Conservation (phyloP, 2,797 vertebrate genomes). For the Monodelphis domestica region DNA sequence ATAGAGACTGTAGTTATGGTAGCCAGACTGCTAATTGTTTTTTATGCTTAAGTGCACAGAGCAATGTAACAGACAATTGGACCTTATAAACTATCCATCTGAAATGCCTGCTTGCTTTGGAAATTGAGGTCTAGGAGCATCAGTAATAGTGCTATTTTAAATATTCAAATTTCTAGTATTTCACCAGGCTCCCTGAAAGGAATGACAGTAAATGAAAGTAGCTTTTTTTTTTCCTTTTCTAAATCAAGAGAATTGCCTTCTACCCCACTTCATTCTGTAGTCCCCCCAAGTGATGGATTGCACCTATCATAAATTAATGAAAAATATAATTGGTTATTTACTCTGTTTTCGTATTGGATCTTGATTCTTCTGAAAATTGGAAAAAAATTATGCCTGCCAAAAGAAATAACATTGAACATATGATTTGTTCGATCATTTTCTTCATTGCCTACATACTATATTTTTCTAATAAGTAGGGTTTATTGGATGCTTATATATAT, state of each 20-base stretch:
- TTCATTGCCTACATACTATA: neutral
- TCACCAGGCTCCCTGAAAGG: neutral
- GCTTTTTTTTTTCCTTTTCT: neutral
- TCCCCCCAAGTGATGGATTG: neutral
- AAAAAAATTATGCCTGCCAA: neutral
- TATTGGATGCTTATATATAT: neutral
- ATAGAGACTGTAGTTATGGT: neutral
- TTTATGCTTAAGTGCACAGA: neutral
- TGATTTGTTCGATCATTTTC: neutral
- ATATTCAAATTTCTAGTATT: neutral
- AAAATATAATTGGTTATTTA: neutral
- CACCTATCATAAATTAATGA: neutral
- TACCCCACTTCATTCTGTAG: neutral
- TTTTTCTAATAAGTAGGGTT: neutral
- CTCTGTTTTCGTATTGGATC: conserved; percentile 6
- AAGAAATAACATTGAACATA: neutral
- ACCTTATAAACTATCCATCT: neutral
- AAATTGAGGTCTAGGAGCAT: neutral
- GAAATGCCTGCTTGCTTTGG: neutral
- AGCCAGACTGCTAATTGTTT: neutral
- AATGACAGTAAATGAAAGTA: neutral
- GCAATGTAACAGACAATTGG: neutral
- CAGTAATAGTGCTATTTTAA: neutral
- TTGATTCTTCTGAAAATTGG: neutral
- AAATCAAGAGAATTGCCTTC: neutral